These are phyloP conservation scores for Drosophila navojoa DNA, from an alignment of 1,140 invertebrate genomes.

Conservation along the genomic window DNA sequence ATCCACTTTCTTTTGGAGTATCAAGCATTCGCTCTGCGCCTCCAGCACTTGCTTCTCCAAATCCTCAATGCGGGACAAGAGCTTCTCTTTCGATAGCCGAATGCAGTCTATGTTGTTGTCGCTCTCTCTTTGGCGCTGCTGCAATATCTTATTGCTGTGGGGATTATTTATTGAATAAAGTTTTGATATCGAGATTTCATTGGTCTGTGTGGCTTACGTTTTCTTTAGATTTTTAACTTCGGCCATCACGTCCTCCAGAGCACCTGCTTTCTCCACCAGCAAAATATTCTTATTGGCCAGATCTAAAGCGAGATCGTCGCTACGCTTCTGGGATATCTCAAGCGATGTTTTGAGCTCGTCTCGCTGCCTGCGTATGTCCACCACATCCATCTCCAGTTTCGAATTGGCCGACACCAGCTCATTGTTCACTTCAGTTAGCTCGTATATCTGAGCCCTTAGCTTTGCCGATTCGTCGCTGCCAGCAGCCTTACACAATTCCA, in stretches of 20 bases:
- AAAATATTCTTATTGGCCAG: slow-evolving; percentile 18
- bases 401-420: not conserved
- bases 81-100: not conserved
- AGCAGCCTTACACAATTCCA: not conserved
- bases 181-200: no score
- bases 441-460: not conserved
- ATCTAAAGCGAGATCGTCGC: not conserved
- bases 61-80: not conserved
- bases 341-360: not conserved
- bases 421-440: not conserved
- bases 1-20: not conserved
- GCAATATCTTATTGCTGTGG: slow-evolving; percentile 20
- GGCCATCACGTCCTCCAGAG: not conserved
- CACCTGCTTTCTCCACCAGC: not conserved
- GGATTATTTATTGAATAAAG: not conserved
- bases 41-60: slow-evolving; percentile 11
- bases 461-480: not conserved
- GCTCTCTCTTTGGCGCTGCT: slow-evolving; percentile 8
- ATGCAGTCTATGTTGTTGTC: not conserved
- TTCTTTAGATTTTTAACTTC: slow-evolving; percentile 13
- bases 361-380: not conserved
- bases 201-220: slow-evolving; percentile 32
- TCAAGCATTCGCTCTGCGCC: not conserved
- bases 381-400: slow-evolving; percentile 1
- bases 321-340: not conserved